Evolutionary conservation across 2,888 invertebrate genomes (phyloP).

Genomic region (Cantharis lateralis): DNA sequence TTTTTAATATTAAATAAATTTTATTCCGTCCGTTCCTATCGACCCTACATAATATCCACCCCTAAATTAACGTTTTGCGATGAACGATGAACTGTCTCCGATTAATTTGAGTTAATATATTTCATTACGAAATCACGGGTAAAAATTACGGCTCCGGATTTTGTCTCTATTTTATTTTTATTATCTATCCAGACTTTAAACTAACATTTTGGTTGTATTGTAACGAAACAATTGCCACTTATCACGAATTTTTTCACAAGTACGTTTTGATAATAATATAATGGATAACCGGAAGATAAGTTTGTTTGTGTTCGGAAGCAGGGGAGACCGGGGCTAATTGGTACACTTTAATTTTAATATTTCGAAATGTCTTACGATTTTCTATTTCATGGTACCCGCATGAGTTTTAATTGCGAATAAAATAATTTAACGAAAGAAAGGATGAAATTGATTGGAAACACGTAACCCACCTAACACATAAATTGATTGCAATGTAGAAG

Average conservation of each 20-base stretch:
- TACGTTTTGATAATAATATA: neutral
- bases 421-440: neutral
- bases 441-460: neutral
- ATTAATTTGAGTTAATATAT: neutral
- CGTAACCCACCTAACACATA: conserved; percentile 1
- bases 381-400: too few relatives aligned
- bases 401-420: neutral
- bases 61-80: neutral
- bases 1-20: too few relatives aligned
- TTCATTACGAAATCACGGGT: neutral
- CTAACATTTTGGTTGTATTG: neutral
- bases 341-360: too few relatives aligned
- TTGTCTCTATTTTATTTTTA: neutral
- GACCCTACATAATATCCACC: neutral
- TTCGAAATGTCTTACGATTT: too few relatives aligned
- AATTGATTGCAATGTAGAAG: conserved; percentile 13
- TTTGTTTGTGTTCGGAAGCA: neutral
- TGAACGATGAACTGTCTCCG: neutral
- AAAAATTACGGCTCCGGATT: neutral
- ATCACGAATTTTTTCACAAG: neutral
- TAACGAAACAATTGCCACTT: neutral
- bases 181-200: neutral
- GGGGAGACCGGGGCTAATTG: neutral
- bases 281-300: neutral
- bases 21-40: neutral